Conservation (phyloP, 2,113 vertebrate species). For the Prionailurus viverrinus region DNA sequence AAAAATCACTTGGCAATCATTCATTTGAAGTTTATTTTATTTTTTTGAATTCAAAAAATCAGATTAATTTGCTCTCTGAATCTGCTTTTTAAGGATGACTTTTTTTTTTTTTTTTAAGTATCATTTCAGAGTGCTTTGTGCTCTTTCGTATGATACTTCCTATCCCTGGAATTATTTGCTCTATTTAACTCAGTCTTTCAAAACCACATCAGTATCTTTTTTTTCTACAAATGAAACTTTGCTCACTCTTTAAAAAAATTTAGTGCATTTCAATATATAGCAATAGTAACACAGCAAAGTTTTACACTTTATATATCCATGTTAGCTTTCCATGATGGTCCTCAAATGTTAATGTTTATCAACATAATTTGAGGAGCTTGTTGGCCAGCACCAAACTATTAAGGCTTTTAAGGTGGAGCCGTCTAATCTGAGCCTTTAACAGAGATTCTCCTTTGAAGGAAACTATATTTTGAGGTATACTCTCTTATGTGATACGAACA, state of each 20-base stretch:
- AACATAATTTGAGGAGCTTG: not conserved
- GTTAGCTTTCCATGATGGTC: not conserved
- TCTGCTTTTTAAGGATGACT: not conserved
- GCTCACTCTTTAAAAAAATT: not conserved
- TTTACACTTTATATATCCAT: not conserved
- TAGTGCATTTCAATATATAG: not conserved
- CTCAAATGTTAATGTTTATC: not conserved
- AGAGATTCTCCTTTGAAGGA: not conserved
- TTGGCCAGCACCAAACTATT: not conserved
- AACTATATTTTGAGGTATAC: not conserved
- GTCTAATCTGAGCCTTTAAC: not conserved
- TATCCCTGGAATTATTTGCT: not conserved
- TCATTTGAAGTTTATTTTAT: not conserved
- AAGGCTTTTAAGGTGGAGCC: not conserved
- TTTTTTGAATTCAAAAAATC: not conserved
- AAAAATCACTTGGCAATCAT: not conserved
- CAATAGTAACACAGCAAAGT: not conserved
- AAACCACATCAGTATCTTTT: not conserved
- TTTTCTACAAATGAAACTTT: not conserved
- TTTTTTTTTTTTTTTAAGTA: not conserved
- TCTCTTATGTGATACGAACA: not conserved
- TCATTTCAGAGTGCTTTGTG: not conserved
- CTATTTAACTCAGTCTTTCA: not conserved
- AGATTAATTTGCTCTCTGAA: not conserved
- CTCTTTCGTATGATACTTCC: not conserved